phyloP scores from a whole-genome alignment of 1,140 invertebrate species.

The Microplitis demolitor region DNA sequence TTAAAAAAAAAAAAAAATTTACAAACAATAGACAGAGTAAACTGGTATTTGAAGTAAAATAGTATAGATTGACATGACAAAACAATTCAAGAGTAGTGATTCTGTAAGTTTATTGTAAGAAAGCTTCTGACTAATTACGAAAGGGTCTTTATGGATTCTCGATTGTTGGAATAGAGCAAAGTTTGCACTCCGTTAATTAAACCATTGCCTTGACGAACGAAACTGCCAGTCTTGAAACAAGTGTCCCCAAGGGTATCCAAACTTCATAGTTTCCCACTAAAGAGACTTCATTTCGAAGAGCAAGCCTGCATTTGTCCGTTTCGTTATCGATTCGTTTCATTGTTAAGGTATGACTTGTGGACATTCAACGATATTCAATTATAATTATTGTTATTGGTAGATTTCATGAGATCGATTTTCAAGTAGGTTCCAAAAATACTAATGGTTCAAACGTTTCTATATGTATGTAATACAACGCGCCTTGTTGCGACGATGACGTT shows the following conservation, averaged over 20 bases:
- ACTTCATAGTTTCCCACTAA: not conserved
- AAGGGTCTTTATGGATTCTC: conserved; percentile 12
- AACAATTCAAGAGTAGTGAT: not conserved
- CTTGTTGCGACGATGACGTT: no score
- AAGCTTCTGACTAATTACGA: conserved; percentile 7
- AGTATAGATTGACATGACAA: not conserved
- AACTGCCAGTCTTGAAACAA: not conserved
- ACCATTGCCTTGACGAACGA: not conserved
- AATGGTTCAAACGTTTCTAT: no score
- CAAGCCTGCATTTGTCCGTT: not conserved
- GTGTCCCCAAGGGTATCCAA: not conserved
- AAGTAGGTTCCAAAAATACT: no score
- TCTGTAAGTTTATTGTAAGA: not conserved
- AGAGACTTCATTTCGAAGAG: not conserved
- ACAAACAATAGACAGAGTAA: no score
- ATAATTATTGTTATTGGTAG: no score
- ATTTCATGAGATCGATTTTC: no score
- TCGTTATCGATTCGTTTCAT: not conserved
- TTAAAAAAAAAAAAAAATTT: not conserved
- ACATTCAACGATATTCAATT: not conserved
- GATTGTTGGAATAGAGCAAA: not conserved
- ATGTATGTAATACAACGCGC: no score
- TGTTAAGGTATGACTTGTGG: not conserved
- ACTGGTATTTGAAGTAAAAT: not conserved
- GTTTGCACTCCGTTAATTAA: conserved; percentile 14